Evolutionary conservation across 2,888 invertebrate species (phyloP).

Genomic region (Steinernema carpocapsae): DNA sequence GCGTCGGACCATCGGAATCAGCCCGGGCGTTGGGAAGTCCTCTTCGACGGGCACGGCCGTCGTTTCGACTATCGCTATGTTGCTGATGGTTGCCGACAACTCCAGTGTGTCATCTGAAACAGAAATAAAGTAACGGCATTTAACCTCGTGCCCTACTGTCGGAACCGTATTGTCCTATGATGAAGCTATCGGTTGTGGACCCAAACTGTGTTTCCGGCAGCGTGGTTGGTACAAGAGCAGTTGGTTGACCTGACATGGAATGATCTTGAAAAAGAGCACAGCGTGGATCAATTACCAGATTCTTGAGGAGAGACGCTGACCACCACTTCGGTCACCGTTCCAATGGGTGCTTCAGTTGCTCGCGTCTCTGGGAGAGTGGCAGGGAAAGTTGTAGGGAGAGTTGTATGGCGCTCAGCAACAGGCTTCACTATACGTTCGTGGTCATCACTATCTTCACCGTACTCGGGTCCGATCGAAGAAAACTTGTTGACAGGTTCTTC

Average conservation of each 20-base stretch:
- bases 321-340: neutral
- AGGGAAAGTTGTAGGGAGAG: neutral
- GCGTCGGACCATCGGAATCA: neutral
- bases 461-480: slow-evolving; percentile 28
- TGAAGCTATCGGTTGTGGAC: slow-evolving; percentile 15
- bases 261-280: neutral
- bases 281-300: neutral
- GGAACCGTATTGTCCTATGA: slow-evolving; percentile 11
- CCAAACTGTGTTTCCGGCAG: neutral
- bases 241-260: neutral
- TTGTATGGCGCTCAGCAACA: neutral
- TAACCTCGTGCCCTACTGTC: slow-evolving; percentile 2
- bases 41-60: neutral
- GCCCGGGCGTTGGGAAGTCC: slow-evolving; percentile 3
- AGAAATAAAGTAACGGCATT: no score
- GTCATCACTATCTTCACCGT: neutral
- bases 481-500: slow-evolving; percentile 37
- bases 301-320: neutral
- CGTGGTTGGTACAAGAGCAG: neutral
- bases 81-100: neutral
- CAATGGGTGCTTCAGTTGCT: neutral
- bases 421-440: neutral
- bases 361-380: neutral
- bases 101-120: slow-evolving; percentile 4
- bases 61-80: neutral